phyloP scores from a whole-genome alignment of 2,797 vertebrate genomes.

The Leptatherina wallacei region DNA sequence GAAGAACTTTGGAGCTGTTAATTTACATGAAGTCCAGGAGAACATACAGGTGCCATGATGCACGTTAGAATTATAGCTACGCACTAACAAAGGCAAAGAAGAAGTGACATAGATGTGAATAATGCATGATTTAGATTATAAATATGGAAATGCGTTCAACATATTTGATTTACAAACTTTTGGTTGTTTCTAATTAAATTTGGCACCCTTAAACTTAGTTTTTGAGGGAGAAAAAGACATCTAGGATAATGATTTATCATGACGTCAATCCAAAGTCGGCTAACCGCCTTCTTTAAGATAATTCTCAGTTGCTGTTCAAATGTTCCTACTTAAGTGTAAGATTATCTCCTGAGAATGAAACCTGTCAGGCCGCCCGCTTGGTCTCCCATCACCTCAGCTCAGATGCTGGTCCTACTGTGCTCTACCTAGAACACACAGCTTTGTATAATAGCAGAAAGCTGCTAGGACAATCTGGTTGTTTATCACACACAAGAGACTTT shows the following conservation, averaged over 20 bases:
- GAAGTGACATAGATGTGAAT: background rate
- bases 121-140: background rate
- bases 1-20: background rate
- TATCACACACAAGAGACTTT: slow-evolving; percentile 64
- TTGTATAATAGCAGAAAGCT: slow-evolving; percentile 36
- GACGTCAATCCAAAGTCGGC: background rate
- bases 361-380: slow-evolving; percentile 20
- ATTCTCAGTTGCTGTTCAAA: slow-evolving; percentile 12
- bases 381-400: slow-evolving; percentile 46
- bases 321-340: slow-evolving; percentile 2
- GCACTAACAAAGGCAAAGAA: background rate
- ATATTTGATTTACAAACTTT: background rate
- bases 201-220: background rate
- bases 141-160: background rate
- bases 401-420: slow-evolving; percentile 69
- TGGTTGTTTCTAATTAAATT: background rate
- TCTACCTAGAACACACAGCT: slow-evolving; percentile 47
- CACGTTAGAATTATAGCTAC: background rate
- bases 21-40: background rate
- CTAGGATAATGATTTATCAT: background rate
- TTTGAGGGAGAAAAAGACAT: too few species aligned
- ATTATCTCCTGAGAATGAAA: slow-evolving; percentile 37
- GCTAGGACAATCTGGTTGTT: slow-evolving; percentile 59
- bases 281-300: background rate
- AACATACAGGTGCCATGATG: background rate